Base-by-base conservation (phyloP, 1,140 invertebrate species). In the Bilobella aurantiaca region DNA sequence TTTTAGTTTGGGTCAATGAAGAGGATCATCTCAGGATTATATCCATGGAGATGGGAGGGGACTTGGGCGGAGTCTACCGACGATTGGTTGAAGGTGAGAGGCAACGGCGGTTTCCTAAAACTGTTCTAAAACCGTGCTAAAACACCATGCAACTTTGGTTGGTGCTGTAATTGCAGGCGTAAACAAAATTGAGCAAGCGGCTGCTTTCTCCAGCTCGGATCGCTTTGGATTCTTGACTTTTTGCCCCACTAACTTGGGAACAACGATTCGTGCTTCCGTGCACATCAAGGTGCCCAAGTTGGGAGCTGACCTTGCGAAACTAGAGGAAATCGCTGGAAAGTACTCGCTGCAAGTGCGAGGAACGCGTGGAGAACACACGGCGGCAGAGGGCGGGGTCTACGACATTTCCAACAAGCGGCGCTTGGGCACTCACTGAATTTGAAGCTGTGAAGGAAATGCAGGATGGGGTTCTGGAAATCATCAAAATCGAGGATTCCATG, bases 1-100 rank as follows among this genome's bases (percentile, higher is more conserved):
- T 98, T 86, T 82, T 98, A 74, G 90, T 96, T 61, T 98, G 95
- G 95, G 88, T 90, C 80, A 98, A 98, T 78, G 95, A 98, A 78
- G 95, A 98, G 79, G 95, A 96, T 82, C 95, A 98, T 79, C 82
- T 97, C 72, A 87, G 94, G 74, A 87, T 98, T 75, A 97, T 98
- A 79, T 97, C 93, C 74, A 97, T 98, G 93, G 93, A 98, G 78
- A 89, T 87, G 86, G 94, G 94, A 72, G 93, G 94, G 74, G 91
- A 98, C 79, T 82, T 98, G 72, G 87, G 87, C 74, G 82, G 81
- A 76, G 84, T 85, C 27, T 84, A 81, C 73, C 74, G 76, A 63
- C 76, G 84, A 34, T 76, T 86, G 18, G 78, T 82, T 53, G 78
- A 75, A 66, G 82, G 66, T 67, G 32, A 23, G 34, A 5, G 28